Conservation (phyloP, 1,140 invertebrate species). For the Brachionus rotundiformis region DNA sequence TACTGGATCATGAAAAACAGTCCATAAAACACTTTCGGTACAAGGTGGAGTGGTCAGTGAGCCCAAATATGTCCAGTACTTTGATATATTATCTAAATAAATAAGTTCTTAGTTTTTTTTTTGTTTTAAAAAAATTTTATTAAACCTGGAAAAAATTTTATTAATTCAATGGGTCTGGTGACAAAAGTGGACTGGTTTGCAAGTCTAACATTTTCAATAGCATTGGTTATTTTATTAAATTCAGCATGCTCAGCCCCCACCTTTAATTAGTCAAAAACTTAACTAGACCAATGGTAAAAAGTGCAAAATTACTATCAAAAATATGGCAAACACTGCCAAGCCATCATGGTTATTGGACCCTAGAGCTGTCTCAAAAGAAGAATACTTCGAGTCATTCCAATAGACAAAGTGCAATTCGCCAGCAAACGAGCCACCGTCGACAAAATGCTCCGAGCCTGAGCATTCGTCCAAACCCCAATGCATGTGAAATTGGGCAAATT, state of each 20-base stretch:
- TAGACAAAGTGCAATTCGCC: conserved; percentile 92
- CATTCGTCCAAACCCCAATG: conserved; percentile 63
- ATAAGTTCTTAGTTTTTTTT: background rate
- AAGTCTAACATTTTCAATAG: background rate
- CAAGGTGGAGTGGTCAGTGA: conserved; percentile 87
- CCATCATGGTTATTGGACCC: conserved; percentile 73
- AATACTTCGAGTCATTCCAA: conserved; percentile 84
- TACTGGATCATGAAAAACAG: conserved; percentile 74
- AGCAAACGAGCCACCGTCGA: conserved; percentile 81
- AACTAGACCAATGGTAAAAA: background rate
- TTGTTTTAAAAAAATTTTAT: background rate
- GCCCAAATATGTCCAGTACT: conserved; percentile 74
- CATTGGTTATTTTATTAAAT: background rate
- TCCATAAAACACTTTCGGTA: conserved; percentile 81
- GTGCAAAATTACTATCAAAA: conserved; percentile 72
- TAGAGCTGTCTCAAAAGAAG: conserved; percentile 77
- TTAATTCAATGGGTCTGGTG: background rate
- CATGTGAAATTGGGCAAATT: conserved; percentile 64
- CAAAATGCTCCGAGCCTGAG: conserved; percentile 64
- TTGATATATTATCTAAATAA: background rate
- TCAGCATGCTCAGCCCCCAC: background rate
- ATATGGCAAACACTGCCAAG: conserved; percentile 83
- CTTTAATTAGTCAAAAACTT: background rate
- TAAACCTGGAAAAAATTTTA: conserved; percentile 16
- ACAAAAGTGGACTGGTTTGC: background rate